phyloP scores from a whole-genome alignment of 2,113 vertebrate species.

The Coptodon rendalli region DNA sequence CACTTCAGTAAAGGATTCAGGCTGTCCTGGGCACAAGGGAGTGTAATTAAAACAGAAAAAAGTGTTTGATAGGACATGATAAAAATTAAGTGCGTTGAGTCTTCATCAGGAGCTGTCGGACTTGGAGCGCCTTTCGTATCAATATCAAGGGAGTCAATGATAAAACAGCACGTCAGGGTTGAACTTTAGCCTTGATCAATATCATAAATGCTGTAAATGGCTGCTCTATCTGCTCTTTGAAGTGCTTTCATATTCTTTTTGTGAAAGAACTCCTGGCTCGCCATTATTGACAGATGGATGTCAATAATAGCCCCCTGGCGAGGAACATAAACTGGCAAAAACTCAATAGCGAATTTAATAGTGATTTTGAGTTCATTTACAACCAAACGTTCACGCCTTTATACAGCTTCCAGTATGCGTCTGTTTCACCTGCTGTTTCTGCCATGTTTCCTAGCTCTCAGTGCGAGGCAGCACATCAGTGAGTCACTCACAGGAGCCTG shows the following conservation, averaged over 20 bases:
- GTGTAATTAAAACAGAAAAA: neutral
- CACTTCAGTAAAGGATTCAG: neutral
- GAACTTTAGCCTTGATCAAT: constrained; percentile 8
- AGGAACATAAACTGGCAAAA: neutral
- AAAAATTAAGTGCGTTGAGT: neutral
- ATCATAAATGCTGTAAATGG: constrained; percentile 5
- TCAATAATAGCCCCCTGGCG: neutral
- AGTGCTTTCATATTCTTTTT: neutral
- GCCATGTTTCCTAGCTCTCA: neutral
- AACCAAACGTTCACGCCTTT: neutral
- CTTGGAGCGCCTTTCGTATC: neutral
- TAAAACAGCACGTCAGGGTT: neutral
- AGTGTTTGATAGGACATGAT: neutral
- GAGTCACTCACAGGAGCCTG: neutral
- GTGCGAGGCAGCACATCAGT: neutral
- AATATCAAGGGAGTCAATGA: neutral
- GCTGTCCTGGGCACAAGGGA: neutral
- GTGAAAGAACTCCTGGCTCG: neutral
- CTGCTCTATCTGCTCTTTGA: neutral
- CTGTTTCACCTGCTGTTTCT: neutral
- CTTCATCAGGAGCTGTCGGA: neutral
- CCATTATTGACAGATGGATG: constrained; percentile 2
- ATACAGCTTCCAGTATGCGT: neutral
- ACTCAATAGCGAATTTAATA: neutral
- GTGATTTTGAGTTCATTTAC: neutral